Conservation (phyloP, 2,888 invertebrate species). For the Microdon myrmicae region DNA sequence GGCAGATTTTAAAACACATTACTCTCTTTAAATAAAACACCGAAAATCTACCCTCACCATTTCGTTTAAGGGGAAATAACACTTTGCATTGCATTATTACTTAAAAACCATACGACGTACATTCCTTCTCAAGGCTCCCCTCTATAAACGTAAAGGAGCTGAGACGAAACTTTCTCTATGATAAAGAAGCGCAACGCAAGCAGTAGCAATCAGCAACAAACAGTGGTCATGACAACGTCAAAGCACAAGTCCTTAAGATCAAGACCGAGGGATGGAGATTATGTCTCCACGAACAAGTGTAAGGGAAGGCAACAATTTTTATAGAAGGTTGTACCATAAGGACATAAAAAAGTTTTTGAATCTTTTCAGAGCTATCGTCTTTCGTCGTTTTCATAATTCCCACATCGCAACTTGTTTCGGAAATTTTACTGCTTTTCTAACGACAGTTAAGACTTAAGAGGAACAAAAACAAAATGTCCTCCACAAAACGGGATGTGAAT, state of each 20-base stretch:
- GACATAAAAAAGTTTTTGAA: conserved; percentile 22
- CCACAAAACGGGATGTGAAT: conserved; percentile 29
- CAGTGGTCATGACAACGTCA: conserved; percentile 37
- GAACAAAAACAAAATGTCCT: conserved; percentile 27
- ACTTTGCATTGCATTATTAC: conserved; percentile 10
- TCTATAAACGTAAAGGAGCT: too few relatives aligned
- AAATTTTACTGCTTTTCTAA: too few relatives aligned
- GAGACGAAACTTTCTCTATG: conserved; percentile 15
- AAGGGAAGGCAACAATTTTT: too few relatives aligned
- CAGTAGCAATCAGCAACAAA: too few relatives aligned
- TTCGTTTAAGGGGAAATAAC: conserved; percentile 6
- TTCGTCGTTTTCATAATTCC: conserved; percentile 46
- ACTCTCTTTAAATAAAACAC: conserved; percentile 34
- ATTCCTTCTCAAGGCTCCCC: conserved; percentile 21
- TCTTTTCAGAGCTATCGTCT: conserved; percentile 33
- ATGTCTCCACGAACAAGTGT: too few relatives aligned
- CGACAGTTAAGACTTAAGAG: too few relatives aligned
- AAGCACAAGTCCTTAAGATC: conserved; percentile 39
- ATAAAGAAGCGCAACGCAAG: conserved; percentile 46
- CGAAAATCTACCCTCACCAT: conserved; percentile 26
- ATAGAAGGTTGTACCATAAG: too few relatives aligned
- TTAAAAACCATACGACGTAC: conserved; percentile 29
- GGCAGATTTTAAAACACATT: conserved; percentile 8
- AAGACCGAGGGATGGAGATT: too few relatives aligned
- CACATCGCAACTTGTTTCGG: conserved; percentile 5